Base-by-base conservation (phyloP, 2,113 vertebrate genomes). In the Cephalopholis sonnerati region DNA sequence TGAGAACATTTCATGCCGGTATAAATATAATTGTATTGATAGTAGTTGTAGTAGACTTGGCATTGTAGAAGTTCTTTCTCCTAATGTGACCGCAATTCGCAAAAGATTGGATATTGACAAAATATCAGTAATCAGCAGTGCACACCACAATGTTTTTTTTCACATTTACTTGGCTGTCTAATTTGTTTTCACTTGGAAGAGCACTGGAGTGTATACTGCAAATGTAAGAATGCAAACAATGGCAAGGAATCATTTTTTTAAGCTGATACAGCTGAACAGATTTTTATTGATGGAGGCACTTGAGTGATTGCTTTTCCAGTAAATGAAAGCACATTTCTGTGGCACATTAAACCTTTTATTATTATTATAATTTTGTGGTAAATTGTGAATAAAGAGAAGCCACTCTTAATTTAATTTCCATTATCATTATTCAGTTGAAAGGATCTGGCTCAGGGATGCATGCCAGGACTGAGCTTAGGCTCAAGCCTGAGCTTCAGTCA, bases 281-380 rank as follows among this genome's bases (percentile, higher is more conserved):
- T 72, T 75, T 62, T 10, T 64, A 74, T 74, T 69, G 39, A 44
- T 36, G 9, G 46, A 61, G 32, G 12, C 29, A 66, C 24, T 27
- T 57, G 55, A 74, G 15, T 70, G 36, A 44, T 39, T 46, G 32
- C 27, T 63, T 77, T 53, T 69, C 50, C 57, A 29, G 22, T 68
- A 59, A 61, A 67, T 53, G 13, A 61, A 74, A 70, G 16, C 41
- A 69, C 11, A 29, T 64, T 62, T 74, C 25, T 61, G 11, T 61
- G 44, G 55, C 54, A 70, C 32, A 50, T 48, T 53, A 32, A 74
- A 53, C 4, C 41, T 71, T n/a, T n/a, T n/a, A n/a, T n/a, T n/a
- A n/a, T n/a, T n/a, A n/a, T n/a, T n/a, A n/a, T n/a, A n/a, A 24
- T 78, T 65, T 74, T 74, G 63, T 70, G 74, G 50, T 57, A 58